Evolutionary conservation across 2,113 vertebrate genomes (phyloP).

Genomic region (Rynchops niger): DNA sequence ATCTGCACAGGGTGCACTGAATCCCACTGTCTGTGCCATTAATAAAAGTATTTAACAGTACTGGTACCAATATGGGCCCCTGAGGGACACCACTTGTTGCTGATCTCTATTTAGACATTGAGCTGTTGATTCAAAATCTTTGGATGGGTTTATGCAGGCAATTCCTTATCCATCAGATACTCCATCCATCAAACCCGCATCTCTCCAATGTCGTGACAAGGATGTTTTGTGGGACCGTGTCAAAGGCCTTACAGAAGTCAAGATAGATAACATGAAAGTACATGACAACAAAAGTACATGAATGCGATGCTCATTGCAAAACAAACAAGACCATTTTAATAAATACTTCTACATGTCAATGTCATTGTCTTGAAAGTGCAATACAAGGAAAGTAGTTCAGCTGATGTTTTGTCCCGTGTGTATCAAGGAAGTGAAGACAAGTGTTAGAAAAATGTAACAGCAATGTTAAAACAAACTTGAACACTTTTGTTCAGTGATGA

Average conservation of each 20-base stretch:
- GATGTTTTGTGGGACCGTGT: neutral
- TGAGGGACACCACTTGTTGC: neutral
- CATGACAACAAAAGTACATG: neutral
- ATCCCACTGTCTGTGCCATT: neutral
- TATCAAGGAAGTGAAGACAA: neutral
- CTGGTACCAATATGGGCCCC: neutral
- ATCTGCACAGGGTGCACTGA: neutral
- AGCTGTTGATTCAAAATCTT: neutral
- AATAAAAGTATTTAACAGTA: neutral
- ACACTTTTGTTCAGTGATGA: neutral
- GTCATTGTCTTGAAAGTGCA: neutral
- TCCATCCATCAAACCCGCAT: neutral
- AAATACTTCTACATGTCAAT: neutral
- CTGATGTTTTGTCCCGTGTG: neutral
- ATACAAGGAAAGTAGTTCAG: neutral
- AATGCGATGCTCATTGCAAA: neutral
- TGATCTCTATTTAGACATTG: neutral
- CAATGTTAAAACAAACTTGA: neutral
- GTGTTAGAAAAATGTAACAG: neutral
- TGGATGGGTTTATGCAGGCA: neutral
- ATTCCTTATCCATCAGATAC: neutral
- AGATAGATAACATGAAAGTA: neutral
- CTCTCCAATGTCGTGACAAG: neutral
- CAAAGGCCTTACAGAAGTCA: neutral
- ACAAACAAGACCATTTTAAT: neutral